These are phyloP conservation scores for Paguma larvata DNA, from an alignment of 2,797 vertebrate species.

Conservation along the genomic window DNA sequence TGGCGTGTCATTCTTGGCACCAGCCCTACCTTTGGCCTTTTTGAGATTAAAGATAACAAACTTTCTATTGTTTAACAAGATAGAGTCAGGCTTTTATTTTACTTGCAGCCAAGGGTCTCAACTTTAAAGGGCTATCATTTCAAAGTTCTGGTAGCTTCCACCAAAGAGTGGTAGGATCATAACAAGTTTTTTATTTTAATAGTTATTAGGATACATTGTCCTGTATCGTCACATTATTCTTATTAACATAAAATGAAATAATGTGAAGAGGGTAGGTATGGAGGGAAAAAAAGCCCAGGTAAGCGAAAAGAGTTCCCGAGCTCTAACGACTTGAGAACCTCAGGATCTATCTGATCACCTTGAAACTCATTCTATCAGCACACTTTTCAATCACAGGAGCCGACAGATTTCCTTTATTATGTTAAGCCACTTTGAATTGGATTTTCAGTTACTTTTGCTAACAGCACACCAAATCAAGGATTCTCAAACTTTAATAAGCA, in stretches of 20 bases:
- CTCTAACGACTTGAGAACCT: neutral
- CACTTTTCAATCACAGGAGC: neutral
- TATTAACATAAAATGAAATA: slow-evolving; percentile 21
- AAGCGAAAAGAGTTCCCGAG: neutral
- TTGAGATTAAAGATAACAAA: neutral
- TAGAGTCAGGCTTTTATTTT: neutral
- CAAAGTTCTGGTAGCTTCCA: slow-evolving; percentile 23
- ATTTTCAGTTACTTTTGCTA: slow-evolving; percentile 2
- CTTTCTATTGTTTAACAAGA: slow-evolving; percentile 30
- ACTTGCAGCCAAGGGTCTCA: neutral
- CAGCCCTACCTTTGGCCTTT: neutral
- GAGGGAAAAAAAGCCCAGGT: neutral
- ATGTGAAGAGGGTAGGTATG: neutral
- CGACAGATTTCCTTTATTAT: neutral
- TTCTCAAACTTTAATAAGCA: neutral
- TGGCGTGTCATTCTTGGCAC: neutral
- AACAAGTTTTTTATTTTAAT: neutral
- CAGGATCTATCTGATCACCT: neutral
- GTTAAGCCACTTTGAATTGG: neutral
- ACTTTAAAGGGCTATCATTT: neutral
- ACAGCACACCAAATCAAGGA: neutral
- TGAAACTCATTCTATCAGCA: neutral
- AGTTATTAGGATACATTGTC: neutral
- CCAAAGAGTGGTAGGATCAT: slow-evolving; percentile 8
- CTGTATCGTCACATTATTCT: slow-evolving; percentile 14